Evolutionary conservation across 92 coral and sea anemone species (phyloP), one percentile per base, ranked within the genome.

Genomic region (Porites evermanni): DNA sequence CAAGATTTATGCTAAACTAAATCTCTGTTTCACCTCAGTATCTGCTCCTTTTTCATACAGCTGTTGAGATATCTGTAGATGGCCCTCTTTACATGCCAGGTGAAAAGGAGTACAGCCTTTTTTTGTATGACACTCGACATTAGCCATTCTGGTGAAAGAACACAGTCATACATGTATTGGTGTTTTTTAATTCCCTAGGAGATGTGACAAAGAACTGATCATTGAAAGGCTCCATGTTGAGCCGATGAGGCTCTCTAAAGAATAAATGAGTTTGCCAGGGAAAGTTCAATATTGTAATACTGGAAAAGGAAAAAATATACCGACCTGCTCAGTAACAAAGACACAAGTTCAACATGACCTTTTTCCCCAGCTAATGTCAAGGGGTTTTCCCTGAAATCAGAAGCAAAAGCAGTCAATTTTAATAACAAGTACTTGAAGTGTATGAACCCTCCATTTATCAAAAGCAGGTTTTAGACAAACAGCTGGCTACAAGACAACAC

Each of bases 101-200:
- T 93, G 93, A 72, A 97, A 97, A 58, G 99, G 99, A 19, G 99
- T 95, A 53, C 99, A 97, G 54, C 99, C 99, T 67, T 97, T 97
- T 91, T 97, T 97, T 79, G 99, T 97, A 83, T 95, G 99, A 77
- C 99, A 97, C 76, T 97, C 99, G 4, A 97, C 95, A 87, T 95
- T 97, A 56, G 98, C 99, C 84, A 89, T 91, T 90, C 99, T 96
- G 76, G 50, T 38, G 67, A 4, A 56, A 68, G 56, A 19, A 24
- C 59, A 11, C 2, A 56, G 14, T 8, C 12, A 10, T 54, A 54
- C 14, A 9, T 6, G 12, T 56, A 14, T 56, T 11, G 14, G 12
- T 56, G 61, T 11, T 56, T 56, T 11, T 11, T 4, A 56, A 56
- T 56, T 14, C 4, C 3, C 61, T 56, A 17, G 60, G 60, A 10